phyloP scores from a whole-genome alignment of 1,140 invertebrate species.

The Heliconius eleuchia region DNA sequence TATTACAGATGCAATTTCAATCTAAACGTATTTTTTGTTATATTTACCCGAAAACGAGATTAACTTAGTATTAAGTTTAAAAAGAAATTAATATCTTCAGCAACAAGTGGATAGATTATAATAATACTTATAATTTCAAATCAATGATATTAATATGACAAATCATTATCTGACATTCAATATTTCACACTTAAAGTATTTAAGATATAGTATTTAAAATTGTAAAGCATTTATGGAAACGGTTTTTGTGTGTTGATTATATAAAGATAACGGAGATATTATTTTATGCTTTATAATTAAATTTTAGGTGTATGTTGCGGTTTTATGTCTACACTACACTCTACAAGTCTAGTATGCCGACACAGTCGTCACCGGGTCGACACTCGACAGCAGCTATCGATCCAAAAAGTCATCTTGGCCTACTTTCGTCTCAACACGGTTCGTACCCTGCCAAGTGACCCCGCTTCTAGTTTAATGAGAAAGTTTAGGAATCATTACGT shows the following conservation, averaged over 20 bases:
- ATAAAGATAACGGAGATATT: not conserved
- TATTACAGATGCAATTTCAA: too few relatives aligned
- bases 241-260: not conserved
- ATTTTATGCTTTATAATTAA: not conserved
- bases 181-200: too few relatives aligned
- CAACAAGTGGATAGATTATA: too few relatives aligned
- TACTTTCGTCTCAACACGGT: conserved; percentile 36
- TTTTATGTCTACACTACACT: not conserved
- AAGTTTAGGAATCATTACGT: not conserved
- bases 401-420: conserved; percentile 62
- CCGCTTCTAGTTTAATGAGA: not conserved
- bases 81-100: too few relatives aligned
- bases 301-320: not conserved
- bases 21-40: too few relatives aligned
- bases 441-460: not conserved
- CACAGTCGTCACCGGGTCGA: conserved; percentile 11
- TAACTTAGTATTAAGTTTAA: too few relatives aligned
- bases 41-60: too few relatives aligned
- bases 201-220: too few relatives aligned
- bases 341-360: not conserved
- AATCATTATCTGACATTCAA: too few relatives aligned
- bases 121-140: too few relatives aligned
- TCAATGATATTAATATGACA: too few relatives aligned
- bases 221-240: too few relatives aligned
- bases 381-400: conserved; percentile 44